Conservation (phyloP, 2,797 vertebrate species). For the Lemur catta region DNA sequence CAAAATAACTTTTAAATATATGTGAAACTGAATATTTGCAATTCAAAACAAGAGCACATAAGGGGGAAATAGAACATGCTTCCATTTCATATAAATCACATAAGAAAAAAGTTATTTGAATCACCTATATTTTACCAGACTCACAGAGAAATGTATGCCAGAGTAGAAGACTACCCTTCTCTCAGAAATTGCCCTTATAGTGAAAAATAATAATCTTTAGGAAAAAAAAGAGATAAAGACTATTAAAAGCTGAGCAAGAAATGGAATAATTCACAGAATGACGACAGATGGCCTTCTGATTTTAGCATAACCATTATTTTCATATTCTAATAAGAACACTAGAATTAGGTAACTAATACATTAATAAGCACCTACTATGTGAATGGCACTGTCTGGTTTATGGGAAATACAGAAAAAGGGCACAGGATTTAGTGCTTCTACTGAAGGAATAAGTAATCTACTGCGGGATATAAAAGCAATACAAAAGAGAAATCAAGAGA, state of each 20-base stretch:
- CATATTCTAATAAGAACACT: background rate
- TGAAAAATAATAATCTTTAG: constrained; percentile 27
- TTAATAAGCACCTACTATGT: background rate
- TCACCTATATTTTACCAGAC: constrained; percentile 41
- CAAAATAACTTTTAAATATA: constrained; percentile 82
- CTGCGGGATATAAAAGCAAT: background rate
- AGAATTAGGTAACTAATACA: background rate
- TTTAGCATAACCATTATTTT: background rate
- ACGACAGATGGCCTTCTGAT: background rate
- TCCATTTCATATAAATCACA: constrained; percentile 62
- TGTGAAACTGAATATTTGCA: constrained; percentile 65
- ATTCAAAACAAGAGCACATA: constrained; percentile 67
- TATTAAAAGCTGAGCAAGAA: background rate
- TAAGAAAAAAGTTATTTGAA: constrained; percentile 45
- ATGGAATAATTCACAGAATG: constrained; percentile 7
- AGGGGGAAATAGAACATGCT: constrained; percentile 61
- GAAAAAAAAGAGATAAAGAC: background rate
- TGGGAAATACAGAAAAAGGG: background rate
- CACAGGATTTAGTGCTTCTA: background rate
- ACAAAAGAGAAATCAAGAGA: background rate
- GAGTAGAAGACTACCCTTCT: background rate
- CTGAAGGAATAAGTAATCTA: background rate
- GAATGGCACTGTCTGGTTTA: background rate
- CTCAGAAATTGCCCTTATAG: background rate
- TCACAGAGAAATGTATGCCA: constrained; percentile 12